Base-by-base conservation (phyloP, 2,888 invertebrate genomes). In the Tribolium freemani region DNA sequence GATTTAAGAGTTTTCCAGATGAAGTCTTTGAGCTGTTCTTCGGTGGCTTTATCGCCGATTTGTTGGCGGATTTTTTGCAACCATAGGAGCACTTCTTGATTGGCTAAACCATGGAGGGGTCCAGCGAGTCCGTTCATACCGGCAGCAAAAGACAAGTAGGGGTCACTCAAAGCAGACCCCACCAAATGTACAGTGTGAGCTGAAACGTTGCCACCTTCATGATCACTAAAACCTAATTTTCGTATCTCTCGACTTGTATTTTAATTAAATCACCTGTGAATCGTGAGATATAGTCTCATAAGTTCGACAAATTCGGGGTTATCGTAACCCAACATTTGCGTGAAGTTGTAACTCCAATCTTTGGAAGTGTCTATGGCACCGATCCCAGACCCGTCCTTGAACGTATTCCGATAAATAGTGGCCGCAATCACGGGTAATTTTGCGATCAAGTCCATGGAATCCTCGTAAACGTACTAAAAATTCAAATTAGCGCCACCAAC, bases 1-100 rank as follows among this genome's bases (percentile, higher is more conserved):
- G 94, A 93, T 88, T 97, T 97, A 68, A 98, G 90, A 1, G 98
- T 99, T 87, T 96, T 97, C 96, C 97, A 97, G 84, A 99, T 96
- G 89, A 97, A 99, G 64, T 98, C 97, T 87, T 96, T 96, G 66
- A 99, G 90, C 81, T 96, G 91, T 0, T 98, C 95, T 86, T 98
- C 97, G 11, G 94, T 92, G 76, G 94, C 93, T 83, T 92, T 93
- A 81, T 94, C 93, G 64, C 96, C 96, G 58, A 99, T 90, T 84
- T 96, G 93, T 81, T 93, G 89, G 78, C 94, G 93, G 30, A 99
- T 88, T 86, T 97, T 98, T 83, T 94, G 93, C 81, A 99, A 86
- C 96, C 98, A 99, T 8, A 98, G 89, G 73, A 99, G 90, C 11
- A 69, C 90, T 88, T 96, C 97, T 88, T 98, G 97, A 87, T 98